Percentiles rank a stretch among this genome's conserved stretches.
Conservation (phyloP, 2,888 invertebrate genomes). For the Eupithecia insigniata region DNA sequence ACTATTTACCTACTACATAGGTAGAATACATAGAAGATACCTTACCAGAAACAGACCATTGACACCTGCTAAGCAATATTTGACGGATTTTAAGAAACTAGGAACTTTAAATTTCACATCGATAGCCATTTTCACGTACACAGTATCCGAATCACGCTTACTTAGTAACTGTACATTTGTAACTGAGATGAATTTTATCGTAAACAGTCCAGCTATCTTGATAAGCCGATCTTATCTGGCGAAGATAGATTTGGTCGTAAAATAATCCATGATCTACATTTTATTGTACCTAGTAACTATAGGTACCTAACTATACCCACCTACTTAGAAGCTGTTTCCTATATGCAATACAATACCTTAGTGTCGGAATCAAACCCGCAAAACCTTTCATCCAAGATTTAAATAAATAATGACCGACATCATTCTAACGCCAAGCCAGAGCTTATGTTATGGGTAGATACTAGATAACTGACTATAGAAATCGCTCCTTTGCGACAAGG, state of each 20-base stretch:
- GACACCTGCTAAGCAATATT: slow-evolving; percentile 88
- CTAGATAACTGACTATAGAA: too few relatives aligned
- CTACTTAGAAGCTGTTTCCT: too few relatives aligned
- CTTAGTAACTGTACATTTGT: slow-evolving; percentile 46
- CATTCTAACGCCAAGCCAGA: too few relatives aligned
- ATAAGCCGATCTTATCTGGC: slow-evolving; percentile 69
- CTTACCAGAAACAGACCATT: slow-evolving; percentile 91
- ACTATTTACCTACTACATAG: too few relatives aligned
- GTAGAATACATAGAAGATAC: too few relatives aligned
- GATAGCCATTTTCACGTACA: slow-evolving; percentile 49
- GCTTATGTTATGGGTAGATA: too few relatives aligned
- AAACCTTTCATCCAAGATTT: too few relatives aligned
- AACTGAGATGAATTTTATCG: slow-evolving; percentile 69
- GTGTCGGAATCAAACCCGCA: too few relatives aligned
- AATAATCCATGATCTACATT: slow-evolving; percentile 7
- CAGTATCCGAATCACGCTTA: slow-evolving; percentile 27
- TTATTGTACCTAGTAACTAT: neutral
- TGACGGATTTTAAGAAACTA: slow-evolving; percentile 80
- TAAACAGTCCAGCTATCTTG: slow-evolving; percentile 71
- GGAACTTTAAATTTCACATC: slow-evolving; percentile 80
- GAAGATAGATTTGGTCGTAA: slow-evolving; percentile 39
- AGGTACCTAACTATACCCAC: neutral
- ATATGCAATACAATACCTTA: neutral
- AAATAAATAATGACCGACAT: too few relatives aligned
- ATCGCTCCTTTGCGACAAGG: too few relatives aligned